Evolutionary conservation across 1,140 invertebrate species (phyloP).

Genomic region (Choristoneura fumiferana): DNA sequence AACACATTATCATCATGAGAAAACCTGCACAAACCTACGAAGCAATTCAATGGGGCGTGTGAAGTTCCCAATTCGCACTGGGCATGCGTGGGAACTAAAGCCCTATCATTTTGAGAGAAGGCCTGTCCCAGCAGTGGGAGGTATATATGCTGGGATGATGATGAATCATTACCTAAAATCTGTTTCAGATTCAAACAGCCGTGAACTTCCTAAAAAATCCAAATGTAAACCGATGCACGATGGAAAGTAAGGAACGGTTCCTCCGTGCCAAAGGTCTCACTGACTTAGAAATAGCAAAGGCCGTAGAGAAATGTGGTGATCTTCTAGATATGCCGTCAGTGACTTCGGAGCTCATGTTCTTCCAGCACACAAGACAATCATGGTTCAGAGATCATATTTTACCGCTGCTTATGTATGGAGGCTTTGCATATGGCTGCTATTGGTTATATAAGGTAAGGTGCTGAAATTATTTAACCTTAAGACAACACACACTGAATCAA

Average conservation of each 20-base stretch:
- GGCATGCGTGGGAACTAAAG: no score
- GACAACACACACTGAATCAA: no score
- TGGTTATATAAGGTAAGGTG: conserved; percentile 86
- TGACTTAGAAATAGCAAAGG: conserved; percentile 86
- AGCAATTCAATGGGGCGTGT: no score
- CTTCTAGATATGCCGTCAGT: conserved; percentile 53
- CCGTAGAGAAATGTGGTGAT: conserved; percentile 80
- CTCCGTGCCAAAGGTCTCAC: conserved; percentile 89
- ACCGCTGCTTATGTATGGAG: conserved; percentile 83
- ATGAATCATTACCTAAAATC: no score
- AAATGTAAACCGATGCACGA: conserved; percentile 85
- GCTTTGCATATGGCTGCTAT: conserved; percentile 84
- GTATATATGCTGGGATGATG: no score
- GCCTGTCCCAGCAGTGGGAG: no score
- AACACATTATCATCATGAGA: no score
- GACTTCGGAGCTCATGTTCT: conserved; percentile 66
- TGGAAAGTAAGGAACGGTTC: conserved; percentile 88
- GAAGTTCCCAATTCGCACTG: no score
- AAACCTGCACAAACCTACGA: no score
- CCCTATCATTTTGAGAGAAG: no score
- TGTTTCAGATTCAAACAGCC: conserved; percentile 87
- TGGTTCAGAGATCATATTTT: conserved; percentile 84
- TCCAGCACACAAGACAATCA: conserved; percentile 70
- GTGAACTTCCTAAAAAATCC: conserved; percentile 92
- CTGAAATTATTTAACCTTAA: no score